These are phyloP conservation scores for Arvicola amphibius DNA, from an alignment of 2,797 vertebrate species.

Conservation along the genomic window DNA sequence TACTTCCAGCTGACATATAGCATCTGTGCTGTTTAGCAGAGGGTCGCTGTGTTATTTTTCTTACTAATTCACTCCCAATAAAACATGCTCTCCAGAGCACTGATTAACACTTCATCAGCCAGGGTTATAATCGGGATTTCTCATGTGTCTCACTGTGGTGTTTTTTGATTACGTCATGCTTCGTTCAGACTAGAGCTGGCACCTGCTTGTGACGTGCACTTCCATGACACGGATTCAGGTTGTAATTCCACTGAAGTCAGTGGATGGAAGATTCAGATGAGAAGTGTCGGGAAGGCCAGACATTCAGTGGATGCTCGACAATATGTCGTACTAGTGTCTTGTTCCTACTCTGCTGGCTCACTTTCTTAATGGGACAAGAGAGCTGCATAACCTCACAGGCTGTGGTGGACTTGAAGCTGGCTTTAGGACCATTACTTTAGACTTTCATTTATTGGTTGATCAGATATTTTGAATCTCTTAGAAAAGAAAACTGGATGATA, in stretches of 20 bases:
- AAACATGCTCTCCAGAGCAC: neutral
- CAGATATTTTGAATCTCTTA: conserved; percentile 7
- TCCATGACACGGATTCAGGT: neutral
- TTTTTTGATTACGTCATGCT: neutral
- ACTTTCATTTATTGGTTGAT: conserved; percentile 31
- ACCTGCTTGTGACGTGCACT: neutral
- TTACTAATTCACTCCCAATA: neutral
- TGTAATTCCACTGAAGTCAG: neutral
- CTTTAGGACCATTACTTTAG: conserved; percentile 28
- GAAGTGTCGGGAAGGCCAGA: conserved; percentile 23
- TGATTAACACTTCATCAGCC: neutral
- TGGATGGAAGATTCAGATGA: neutral
- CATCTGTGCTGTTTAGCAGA: rapidly evolving
- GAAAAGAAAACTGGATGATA: conserved; percentile 1
- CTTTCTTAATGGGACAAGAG: conserved; percentile 5
- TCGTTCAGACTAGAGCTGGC: neutral
- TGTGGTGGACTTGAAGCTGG: neutral
- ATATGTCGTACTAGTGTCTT: neutral
- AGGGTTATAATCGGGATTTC: neutral
- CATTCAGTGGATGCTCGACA: conserved; percentile 8
- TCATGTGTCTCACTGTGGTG: neutral
- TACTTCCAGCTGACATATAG: neutral
- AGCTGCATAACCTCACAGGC: neutral
- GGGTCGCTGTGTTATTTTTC: rapidly evolving
- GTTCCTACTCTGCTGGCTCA: neutral